phyloP scores from a whole-genome alignment of 2,888 invertebrate species.

The Muscina levida region DNA sequence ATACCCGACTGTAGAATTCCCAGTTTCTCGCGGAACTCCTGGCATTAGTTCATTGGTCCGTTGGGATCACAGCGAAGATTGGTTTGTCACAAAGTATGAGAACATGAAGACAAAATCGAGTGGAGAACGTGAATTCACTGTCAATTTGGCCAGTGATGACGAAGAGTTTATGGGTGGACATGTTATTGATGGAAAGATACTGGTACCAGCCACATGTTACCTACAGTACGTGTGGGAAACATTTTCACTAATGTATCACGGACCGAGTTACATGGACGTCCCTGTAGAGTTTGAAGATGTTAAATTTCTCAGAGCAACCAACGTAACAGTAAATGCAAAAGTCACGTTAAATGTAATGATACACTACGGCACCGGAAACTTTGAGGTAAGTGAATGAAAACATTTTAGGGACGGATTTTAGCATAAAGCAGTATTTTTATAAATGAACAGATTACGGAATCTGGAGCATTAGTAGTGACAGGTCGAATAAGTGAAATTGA shows the following conservation, averaged over 20 bases:
- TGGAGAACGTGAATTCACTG: slow-evolving; percentile 84
- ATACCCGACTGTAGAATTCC: slow-evolving; percentile 87
- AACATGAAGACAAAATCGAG: slow-evolving; percentile 85
- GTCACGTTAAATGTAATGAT: slow-evolving; percentile 82
- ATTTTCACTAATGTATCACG: slow-evolving; percentile 85
- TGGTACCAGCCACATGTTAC: slow-evolving; percentile 90
- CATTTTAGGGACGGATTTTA: background rate
- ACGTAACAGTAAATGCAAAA: slow-evolving; percentile 84
- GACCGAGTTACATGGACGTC: slow-evolving; percentile 83
- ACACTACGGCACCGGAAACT: slow-evolving; percentile 83
- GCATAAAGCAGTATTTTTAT: slow-evolving; percentile 38
- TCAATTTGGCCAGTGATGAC: slow-evolving; percentile 84
- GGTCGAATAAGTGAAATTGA: slow-evolving; percentile 83
- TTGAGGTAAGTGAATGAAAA: slow-evolving; percentile 80
- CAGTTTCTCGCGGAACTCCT: slow-evolving; percentile 91
- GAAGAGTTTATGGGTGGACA: slow-evolving; percentile 89
- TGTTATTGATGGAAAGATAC: slow-evolving; percentile 88
- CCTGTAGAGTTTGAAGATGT: slow-evolving; percentile 91
- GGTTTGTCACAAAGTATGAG: slow-evolving; percentile 86
- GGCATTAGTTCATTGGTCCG: slow-evolving; percentile 89
- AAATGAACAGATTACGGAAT: slow-evolving; percentile 83
- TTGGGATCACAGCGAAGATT: slow-evolving; percentile 91
- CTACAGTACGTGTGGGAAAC: slow-evolving; percentile 88
- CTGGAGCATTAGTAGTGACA: slow-evolving; percentile 85
- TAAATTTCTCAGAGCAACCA: slow-evolving; percentile 90